A percentile compares a stretch with the other conserved stretches of the same genome.
phyloP scores from a whole-genome alignment of 2,888 invertebrate genomes.

The Anorthoa munda region DNA sequence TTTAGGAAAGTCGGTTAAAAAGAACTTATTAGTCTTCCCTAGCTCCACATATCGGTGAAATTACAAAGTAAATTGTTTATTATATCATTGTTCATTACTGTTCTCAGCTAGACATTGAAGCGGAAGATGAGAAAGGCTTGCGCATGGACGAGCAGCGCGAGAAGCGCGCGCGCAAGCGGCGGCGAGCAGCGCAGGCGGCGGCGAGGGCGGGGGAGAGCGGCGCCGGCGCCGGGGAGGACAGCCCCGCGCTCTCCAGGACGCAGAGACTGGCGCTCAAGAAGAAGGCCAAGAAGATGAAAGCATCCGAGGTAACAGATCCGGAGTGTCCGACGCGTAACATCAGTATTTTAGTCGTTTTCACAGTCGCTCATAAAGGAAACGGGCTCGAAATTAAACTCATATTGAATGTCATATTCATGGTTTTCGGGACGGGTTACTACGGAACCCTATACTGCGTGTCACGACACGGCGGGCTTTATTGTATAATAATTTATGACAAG shows the following conservation, averaged over 20 bases:
- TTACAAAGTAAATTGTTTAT: background rate
- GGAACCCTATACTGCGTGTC: too few species aligned
- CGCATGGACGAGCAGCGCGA: constrained; percentile 79
- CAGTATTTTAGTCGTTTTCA: too few species aligned
- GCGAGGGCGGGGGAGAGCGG: background rate
- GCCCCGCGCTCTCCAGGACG: constrained; percentile 84
- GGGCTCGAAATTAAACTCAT: too few species aligned
- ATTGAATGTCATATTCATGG: too few species aligned
- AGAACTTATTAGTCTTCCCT: too few species aligned
- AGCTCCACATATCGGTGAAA: background rate
- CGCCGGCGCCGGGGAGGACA: background rate
- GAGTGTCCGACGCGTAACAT: too few species aligned
- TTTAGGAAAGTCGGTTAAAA: too few species aligned
- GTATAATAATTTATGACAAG: too few species aligned
- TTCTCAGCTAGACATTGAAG: constrained; percentile 78
- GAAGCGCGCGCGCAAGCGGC: constrained; percentile 75
- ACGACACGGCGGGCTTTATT: too few species aligned
- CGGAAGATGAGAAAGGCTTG: constrained; percentile 78
- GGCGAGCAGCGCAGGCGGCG: constrained; percentile 49
- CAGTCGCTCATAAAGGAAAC: too few species aligned
- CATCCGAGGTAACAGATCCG: constrained; percentile 71
- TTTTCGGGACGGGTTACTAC: too few species aligned
- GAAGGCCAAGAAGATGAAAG: constrained; percentile 85
- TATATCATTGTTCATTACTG: background rate
- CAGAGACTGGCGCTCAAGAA: constrained; percentile 90